phyloP scores from a whole-genome alignment of 2,797 vertebrate species.

The Emys orbicularis region DNA sequence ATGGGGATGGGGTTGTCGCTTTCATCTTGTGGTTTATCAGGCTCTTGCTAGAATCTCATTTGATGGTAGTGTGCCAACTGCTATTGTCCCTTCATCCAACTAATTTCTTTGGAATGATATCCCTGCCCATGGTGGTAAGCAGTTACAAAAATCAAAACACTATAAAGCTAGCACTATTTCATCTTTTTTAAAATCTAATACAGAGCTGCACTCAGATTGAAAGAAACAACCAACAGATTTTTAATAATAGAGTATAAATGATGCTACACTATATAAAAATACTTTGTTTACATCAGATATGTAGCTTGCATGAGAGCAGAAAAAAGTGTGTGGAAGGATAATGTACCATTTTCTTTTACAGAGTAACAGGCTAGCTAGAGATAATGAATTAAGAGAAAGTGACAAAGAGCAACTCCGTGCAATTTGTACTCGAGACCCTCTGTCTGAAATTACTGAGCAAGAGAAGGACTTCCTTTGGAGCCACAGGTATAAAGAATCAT shows the following conservation, averaged over 20 bases:
- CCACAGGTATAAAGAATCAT: constrained; percentile 85
- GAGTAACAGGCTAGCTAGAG: constrained; percentile 94
- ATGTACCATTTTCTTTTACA: constrained; percentile 76
- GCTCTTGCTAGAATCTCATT: neutral
- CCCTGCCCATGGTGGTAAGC: neutral
- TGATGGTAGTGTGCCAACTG: neutral
- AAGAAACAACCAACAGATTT: neutral
- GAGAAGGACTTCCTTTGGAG: constrained; percentile 99
- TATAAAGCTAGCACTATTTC: neutral
- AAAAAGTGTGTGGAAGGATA: neutral
- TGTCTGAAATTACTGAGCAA: constrained; percentile 99
- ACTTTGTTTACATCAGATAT: neutral
- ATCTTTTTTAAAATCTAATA: neutral
- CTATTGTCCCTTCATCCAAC: neutral
- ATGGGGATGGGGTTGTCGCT: neutral
- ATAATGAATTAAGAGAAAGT: constrained; percentile 92
- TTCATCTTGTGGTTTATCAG: neutral
- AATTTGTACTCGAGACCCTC: constrained; percentile 94
- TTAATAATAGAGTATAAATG: neutral
- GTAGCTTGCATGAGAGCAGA: neutral
- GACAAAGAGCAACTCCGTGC: constrained; percentile 94
- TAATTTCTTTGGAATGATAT: neutral
- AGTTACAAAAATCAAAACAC: neutral
- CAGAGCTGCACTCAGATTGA: neutral
- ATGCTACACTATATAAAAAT: neutral